Evolutionary conservation across 2,888 invertebrate genomes (phyloP).

Genomic region (Scaptodrosophila latifasciaeformis): DNA sequence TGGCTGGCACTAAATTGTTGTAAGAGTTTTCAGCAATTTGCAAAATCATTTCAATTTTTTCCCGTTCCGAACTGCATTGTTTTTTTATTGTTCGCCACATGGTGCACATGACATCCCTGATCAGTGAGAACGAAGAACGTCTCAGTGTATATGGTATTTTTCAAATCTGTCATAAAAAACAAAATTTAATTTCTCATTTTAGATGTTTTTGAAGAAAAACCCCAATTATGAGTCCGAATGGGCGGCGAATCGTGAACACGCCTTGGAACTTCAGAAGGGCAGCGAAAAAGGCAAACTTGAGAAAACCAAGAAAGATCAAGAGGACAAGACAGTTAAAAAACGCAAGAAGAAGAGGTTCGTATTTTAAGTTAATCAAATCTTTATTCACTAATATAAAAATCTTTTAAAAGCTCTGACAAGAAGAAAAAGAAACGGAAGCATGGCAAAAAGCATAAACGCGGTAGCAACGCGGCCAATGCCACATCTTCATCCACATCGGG

Average conservation of each 20-base stretch:
- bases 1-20: too few relatives aligned
- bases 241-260: slow-evolving; percentile 87
- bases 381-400: too few relatives aligned
- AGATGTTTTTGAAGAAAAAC: slow-evolving; percentile 89
- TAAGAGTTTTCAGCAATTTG: too few relatives aligned
- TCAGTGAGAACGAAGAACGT: too few relatives aligned
- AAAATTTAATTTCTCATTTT: slow-evolving; percentile 27
- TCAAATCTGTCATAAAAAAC: background rate
- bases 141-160: too few relatives aligned
- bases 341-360: slow-evolving; percentile 78
- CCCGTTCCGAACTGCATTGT: too few relatives aligned
- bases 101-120: too few relatives aligned
- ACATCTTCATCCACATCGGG: slow-evolving; percentile 56
- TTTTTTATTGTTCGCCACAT: too few relatives aligned
- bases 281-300: slow-evolving; percentile 67
- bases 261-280: slow-evolving; percentile 77
- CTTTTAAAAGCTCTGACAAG: slow-evolving; percentile 69
- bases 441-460: slow-evolving; percentile 75
- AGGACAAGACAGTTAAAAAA: slow-evolving; percentile 75
- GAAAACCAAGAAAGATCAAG: slow-evolving; percentile 74
- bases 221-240: slow-evolving; percentile 92
- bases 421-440: slow-evolving; percentile 76
- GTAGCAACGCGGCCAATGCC: slow-evolving; percentile 42
- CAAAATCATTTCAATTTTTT: too few relatives aligned
- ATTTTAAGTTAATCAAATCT: background rate